Percentiles rank a stretch among this genome's conserved stretches.
Evolutionary conservation across 2,888 invertebrate genomes (phyloP).

Genomic region (Sacculina carcini): DNA sequence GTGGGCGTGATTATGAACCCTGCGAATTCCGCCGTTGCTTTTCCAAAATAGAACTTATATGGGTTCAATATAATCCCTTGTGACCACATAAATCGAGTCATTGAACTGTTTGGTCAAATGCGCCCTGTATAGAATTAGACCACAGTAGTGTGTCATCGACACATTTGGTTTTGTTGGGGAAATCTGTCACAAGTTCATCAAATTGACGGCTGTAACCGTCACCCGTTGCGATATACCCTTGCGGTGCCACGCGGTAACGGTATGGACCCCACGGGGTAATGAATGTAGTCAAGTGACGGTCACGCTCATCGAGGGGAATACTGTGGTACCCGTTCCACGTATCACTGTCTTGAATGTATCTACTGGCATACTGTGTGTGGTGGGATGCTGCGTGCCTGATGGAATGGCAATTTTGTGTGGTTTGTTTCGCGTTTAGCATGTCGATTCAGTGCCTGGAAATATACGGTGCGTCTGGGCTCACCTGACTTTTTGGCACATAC

Average conservation of each 20-base stretch:
- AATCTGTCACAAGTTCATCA: constrained; percentile 2
- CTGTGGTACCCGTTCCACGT: constrained; percentile 8
- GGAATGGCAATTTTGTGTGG: neutral
- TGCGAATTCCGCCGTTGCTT: constrained; percentile 5
- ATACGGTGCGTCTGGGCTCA: too few species aligned
- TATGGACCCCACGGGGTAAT: constrained; percentile 7
- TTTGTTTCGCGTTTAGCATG: neutral
- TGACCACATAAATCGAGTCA: constrained; percentile 3
- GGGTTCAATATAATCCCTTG: constrained; percentile 4
- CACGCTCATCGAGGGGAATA: neutral
- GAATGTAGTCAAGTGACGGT: constrained; percentile 6
- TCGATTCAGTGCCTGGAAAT: too few species aligned
- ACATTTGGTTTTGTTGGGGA: constrained; percentile 3
- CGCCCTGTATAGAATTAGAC: neutral
- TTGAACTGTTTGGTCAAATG: constrained; percentile 4
- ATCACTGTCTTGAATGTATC: constrained; percentile 3
- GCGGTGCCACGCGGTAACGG: constrained; percentile 5
- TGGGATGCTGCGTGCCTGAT: constrained; percentile 1
- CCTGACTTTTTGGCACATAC: too few species aligned
- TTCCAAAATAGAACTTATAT: constrained; percentile 6
- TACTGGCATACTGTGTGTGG: neutral
- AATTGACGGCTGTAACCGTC: constrained; percentile 2
- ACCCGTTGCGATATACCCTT: constrained; percentile 5
- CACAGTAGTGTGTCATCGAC: constrained; percentile 6
- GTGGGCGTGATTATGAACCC: constrained; percentile 2